These are phyloP conservation scores for Tragelaphus oryx DNA, from an alignment of 2,797 vertebrate genomes.

Conservation along the genomic window DNA sequence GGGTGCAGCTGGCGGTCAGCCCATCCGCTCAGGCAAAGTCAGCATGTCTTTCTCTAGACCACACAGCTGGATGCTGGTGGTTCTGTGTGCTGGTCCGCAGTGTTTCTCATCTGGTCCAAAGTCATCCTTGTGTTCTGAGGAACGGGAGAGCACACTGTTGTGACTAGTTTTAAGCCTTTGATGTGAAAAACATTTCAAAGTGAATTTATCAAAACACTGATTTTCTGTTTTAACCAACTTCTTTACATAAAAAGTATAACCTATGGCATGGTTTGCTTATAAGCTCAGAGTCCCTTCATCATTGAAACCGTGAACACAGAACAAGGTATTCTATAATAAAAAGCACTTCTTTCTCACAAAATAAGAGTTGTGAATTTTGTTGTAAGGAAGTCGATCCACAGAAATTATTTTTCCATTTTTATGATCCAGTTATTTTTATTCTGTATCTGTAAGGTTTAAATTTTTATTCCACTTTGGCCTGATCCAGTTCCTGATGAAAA, in stretches of 20 bases:
- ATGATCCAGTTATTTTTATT: not conserved
- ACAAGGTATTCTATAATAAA: not conserved
- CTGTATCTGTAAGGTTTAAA: not conserved
- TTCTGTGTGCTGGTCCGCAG: not conserved
- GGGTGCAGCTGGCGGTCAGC: constrained; percentile 17
- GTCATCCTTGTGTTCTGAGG: not conserved
- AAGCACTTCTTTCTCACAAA: not conserved
- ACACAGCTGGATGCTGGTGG: accelerated
- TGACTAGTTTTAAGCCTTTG: not conserved
- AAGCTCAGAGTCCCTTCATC: not conserved
- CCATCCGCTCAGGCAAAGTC: constrained; percentile 27
- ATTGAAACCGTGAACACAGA: not conserved
- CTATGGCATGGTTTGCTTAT: not conserved
- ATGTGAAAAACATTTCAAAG: not conserved
- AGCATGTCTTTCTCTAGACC: constrained; percentile 37
- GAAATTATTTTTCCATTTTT: not conserved
- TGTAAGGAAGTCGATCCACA: not conserved
- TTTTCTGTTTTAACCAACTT: constrained; percentile 13
- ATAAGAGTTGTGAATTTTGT: constrained; percentile 10
- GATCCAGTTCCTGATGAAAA: not conserved
- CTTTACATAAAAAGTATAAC: not conserved
- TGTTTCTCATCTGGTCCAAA: not conserved
- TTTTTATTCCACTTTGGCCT: not conserved
- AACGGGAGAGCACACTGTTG: not conserved
- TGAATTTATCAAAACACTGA: not conserved